Conservation (phyloP, 2,113 vertebrate species). For the Cavia porcellus region DNA sequence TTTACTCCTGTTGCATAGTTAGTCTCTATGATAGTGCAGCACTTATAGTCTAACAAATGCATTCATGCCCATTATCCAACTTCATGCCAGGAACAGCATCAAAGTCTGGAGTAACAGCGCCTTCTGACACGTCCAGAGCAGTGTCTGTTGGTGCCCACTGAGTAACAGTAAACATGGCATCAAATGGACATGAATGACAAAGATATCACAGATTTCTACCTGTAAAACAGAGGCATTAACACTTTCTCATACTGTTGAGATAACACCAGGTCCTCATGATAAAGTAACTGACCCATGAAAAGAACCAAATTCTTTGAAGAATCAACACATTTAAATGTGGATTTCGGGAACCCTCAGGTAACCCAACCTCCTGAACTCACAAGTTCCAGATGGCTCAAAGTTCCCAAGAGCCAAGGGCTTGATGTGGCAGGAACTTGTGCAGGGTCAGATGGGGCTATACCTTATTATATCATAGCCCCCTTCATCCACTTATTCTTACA, state of each 20-base stretch:
- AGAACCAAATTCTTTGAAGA: background rate
- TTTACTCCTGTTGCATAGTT: background rate
- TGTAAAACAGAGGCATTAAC: background rate
- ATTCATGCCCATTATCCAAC: background rate
- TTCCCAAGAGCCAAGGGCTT: background rate
- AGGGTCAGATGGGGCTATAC: background rate
- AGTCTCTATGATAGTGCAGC: background rate
- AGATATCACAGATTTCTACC: background rate
- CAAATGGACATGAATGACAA: background rate
- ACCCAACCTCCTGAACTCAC: background rate
- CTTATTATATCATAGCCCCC: constrained; percentile 17
- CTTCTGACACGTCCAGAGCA: background rate
- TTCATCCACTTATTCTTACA: constrained; percentile 36
- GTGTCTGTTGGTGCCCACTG: background rate
- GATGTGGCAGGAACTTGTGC: background rate
- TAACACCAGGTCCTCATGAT: background rate
- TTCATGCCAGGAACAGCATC: background rate
- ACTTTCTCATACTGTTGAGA: background rate
- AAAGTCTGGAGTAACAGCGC: background rate
- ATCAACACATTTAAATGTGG: background rate
- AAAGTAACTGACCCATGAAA: background rate
- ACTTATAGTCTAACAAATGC: background rate
- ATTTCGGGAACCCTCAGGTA: background rate
- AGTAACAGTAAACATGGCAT: background rate
- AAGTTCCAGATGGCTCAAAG: background rate